Base-by-base conservation (phyloP, 2,888 invertebrate species). In the Caradrina clavipalpis region DNA sequence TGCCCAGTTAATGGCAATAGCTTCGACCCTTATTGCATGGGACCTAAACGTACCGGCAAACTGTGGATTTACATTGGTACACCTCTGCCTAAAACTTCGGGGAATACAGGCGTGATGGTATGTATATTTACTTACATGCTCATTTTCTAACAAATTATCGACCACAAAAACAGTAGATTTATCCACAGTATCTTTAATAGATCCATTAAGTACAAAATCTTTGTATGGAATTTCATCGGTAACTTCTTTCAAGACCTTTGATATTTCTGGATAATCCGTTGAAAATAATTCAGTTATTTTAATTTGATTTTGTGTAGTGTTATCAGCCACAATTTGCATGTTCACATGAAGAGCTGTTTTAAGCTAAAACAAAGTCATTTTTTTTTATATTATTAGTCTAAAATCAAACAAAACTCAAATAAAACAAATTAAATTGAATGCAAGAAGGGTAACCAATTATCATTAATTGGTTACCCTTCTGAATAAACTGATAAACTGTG, bases 321-420 rank as follows among this genome's bases (percentile, higher is more conserved):
- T 92, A 39, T 92, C 90, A 11, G 80, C 73, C n/a, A 91, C 76
- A 13, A 92, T 84, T 88, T 92, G 91, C 7, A 92, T 70, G 39
- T 87, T 87, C 31, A 91, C 76, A 54, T 88, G 84, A 7, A 92
- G 42, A 1, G 88, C 89, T 42, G 83, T 83, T 62, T 88, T 81
- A 0, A 90, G 58, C 91, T 92, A 73, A 31, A 88, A 88, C 17
- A 71, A 22, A 8, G 22, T 39, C 19, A n/a, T 11, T 11, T 15
- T 0, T 35, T 0, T 11, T 39, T 42, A 26, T 19, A 31, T 31
- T 0, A 8, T 21, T 1, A 2, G 15, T 13, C n/a, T 31, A 0
- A n/a, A 51, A 22, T 26, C 35, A 35, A 35, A 35, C 35, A 35
- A 35, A 8, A 35, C 35, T n/a, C n/a, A n/a, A n/a, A n/a, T n/a